Evolutionary conservation across 2,888 invertebrate genomes (phyloP).

Genomic region (Branchinecta sandiegonensis): DNA sequence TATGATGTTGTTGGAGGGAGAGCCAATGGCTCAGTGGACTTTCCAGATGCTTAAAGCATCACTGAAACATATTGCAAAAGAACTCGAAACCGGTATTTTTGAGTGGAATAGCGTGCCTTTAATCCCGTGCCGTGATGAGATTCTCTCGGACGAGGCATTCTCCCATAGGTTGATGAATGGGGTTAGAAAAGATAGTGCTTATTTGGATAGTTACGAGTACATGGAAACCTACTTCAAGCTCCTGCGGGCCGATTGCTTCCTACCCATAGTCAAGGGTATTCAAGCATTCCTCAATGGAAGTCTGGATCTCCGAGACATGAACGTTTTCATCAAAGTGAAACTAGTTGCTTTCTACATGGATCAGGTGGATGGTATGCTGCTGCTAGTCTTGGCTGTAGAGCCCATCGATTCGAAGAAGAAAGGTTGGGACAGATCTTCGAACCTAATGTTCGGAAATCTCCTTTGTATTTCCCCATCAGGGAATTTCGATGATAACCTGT

Average conservation of each 20-base stretch:
- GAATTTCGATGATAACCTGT: slow-evolving; percentile 18
- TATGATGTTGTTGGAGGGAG: not conserved
- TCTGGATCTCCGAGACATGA: slow-evolving; percentile 20
- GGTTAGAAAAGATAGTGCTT: slow-evolving; percentile 7
- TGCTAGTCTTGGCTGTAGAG: slow-evolving; percentile 13
- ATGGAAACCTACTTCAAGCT: slow-evolving; percentile 20
- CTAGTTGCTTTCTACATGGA: slow-evolving; percentile 18
- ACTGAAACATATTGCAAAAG: not conserved
- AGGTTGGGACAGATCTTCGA: not conserved
- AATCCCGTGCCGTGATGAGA: not conserved
- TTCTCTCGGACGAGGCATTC: not conserved
- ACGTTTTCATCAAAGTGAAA: slow-evolving; percentile 16
- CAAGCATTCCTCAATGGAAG: slow-evolving; percentile 12
- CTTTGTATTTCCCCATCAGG: slow-evolving; percentile 21
- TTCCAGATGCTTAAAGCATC: not conserved
- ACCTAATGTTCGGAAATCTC: slow-evolving; percentile 19
- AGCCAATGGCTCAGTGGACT: not conserved
- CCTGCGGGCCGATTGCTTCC: slow-evolving; percentile 19
- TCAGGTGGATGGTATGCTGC: slow-evolving; percentile 15
- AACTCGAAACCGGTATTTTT: not conserved
- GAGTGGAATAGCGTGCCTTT: slow-evolving; percentile 13
- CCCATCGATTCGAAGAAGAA: slow-evolving; percentile 15
- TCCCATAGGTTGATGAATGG: not conserved
- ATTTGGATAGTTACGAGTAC: slow-evolving; percentile 19
- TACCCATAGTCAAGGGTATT: slow-evolving; percentile 9